Evolutionary conservation across 1,140 invertebrate genomes (phyloP).

Genomic region (Cotesia vestalis): DNA sequence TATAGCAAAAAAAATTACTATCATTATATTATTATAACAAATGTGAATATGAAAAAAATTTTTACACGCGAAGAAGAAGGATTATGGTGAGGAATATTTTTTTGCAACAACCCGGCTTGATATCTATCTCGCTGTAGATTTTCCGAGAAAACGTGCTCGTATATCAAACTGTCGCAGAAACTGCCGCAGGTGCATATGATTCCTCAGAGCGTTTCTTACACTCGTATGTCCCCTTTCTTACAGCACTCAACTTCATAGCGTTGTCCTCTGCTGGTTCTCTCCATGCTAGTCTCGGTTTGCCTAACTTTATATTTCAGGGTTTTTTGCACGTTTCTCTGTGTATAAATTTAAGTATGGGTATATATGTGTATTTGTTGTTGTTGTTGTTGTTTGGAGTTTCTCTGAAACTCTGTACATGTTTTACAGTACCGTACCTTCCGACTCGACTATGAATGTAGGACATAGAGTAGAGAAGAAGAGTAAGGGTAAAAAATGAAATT

Average conservation of each 20-base stretch:
- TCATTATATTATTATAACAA: too few relatives aligned
- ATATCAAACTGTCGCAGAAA: conserved; percentile 32
- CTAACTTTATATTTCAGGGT: too few relatives aligned
- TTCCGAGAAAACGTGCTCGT: conserved; percentile 24
- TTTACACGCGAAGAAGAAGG: not conserved
- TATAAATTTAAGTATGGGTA: too few relatives aligned
- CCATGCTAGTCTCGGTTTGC: too few relatives aligned
- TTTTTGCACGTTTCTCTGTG: too few relatives aligned
- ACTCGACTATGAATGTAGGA: not conserved
- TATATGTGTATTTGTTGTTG: not conserved
- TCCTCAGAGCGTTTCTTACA: conserved; percentile 29
- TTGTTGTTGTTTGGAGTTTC: conserved; percentile 3
- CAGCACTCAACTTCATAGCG: not conserved
- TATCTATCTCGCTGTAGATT: conserved; percentile 8
- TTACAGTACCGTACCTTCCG: too few relatives aligned
- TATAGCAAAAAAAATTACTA: too few relatives aligned
- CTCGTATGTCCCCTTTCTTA: conserved; percentile 2
- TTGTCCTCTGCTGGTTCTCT: not conserved
- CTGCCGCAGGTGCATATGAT: conserved; percentile 35
- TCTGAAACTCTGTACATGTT: not conserved
- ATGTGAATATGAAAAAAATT: too few relatives aligned
- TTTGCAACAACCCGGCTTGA: not conserved
- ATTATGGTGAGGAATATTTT: not conserved
- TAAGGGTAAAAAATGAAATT: not conserved
- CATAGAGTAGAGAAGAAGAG: not conserved